phyloP scores from a whole-genome alignment of 1,140 invertebrate genomes.

The Pseudomyrmex flavicornis region DNA sequence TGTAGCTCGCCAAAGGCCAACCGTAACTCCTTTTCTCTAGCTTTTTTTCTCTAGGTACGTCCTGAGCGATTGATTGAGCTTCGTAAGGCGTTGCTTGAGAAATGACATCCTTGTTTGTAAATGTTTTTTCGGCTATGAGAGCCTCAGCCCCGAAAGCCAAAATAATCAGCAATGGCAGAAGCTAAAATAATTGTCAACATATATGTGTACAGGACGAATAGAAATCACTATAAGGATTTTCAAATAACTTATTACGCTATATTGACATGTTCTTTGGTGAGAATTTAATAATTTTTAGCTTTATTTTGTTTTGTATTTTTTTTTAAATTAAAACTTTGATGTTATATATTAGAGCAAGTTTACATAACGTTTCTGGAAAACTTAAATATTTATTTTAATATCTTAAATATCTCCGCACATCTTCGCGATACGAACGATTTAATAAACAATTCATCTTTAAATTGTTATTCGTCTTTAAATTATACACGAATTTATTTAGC shows the following conservation, averaged over 20 bases:
- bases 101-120: conserved; percentile 49
- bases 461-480: neutral
- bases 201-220: conserved; percentile 3
- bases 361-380: too few relatives aligned
- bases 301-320: too few relatives aligned
- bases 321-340: too few relatives aligned
- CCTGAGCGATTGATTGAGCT: conserved; percentile 34
- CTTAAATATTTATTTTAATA: too few relatives aligned
- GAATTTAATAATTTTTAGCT: too few relatives aligned
- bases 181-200: conserved; percentile 56
- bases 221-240: conserved; percentile 7
- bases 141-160: conserved; percentile 60
- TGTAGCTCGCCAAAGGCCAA: conserved; percentile 58
- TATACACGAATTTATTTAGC: conserved; percentile 4
- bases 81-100: conserved; percentile 40
- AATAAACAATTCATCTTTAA: neutral
- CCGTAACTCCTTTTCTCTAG: conserved; percentile 74
- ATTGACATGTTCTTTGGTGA: too few relatives aligned
- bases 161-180: conserved; percentile 67
- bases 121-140: conserved; percentile 47
- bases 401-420: too few relatives aligned
- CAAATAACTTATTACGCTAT: too few relatives aligned
- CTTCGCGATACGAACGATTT: neutral
- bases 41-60: conserved; percentile 66
- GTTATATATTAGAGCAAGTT: too few relatives aligned